Base-by-base conservation (phyloP, 2,113 vertebrate species). In the Hiodon tergisus region DNA sequence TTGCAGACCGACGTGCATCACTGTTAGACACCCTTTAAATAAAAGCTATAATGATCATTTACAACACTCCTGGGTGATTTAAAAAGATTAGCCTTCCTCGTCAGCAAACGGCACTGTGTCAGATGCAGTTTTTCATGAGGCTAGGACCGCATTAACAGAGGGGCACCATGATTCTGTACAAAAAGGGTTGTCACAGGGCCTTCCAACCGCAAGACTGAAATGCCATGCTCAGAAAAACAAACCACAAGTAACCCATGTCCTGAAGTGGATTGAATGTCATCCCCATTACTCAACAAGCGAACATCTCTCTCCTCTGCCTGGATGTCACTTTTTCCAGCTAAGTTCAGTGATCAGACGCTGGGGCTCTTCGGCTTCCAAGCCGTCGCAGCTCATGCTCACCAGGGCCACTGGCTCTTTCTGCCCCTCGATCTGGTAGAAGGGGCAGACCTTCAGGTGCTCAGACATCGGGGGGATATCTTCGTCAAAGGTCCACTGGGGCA, bases 381-480 rank as follows among this genome's bases (percentile, higher is more conserved):
- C 84, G 74, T 87, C 77, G 55, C 89, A 90, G 1, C 76, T 78
- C 86, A 96, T 88, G 83, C 94, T 90, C 6, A 86, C 79, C 78
- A 98, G 87, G 69, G 89, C 86, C 81, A 95, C 83, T 0, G 94
- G 94, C n/a, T 94, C 91, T 0, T 59, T 89, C 82, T 71, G 92
- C 50, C 59, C 85, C 77, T 94, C 91, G 47, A 80, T 89, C 73
- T 90, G 67, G 75, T 97, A 95, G 87, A 93, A 97, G 31, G 92
- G 89, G 82, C 95, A 98, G 75, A 78, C 75, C 85, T 92, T 93
- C 86, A 98, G 90, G 84, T 98, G 96, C 66, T 95, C 90, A 0
- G 95, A 90, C 92, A 98, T 94, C 80, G 93, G 89, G 0, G 81
- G 76, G 13, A 84, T 50, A 0, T 92, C 80, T 31, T 59, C 50